Base-by-base conservation (phyloP, 2,888 invertebrate species). In the Drosophila birchii region DNA sequence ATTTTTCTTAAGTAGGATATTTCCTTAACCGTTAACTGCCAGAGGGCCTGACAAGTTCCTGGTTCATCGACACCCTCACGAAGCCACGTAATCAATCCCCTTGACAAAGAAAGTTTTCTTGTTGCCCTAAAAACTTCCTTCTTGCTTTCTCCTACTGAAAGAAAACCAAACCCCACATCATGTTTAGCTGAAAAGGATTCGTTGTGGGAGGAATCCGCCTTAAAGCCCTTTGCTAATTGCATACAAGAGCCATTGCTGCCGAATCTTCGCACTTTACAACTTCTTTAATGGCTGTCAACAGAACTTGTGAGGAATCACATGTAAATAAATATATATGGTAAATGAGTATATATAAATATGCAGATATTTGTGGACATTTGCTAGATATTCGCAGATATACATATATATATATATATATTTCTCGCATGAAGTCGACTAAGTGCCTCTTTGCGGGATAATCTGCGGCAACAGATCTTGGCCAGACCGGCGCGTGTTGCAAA, bases 401-500 rank as follows among this genome's bases (percentile, higher is more conserved):
- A 7, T 11, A 11, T 34, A 34, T 12, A 34, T 34, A 43, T 56
- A 36, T 53, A 34, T 34, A 51, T 34, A 20, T 51, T 7, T 18
- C 34, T 8, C 34, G 20, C 20, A n/a, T 14, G 18, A 26, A 67
- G 67, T 55, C 67, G 38, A 67, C 67, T 68, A 69, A 67, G 69
- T 69, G 56, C 69, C 56, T 41, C 36, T 70, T 67, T 70, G 53
- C 43, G 32, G 63, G 69, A 69, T 68, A 68, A 68, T 67, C 67
- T 64, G 54, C 56, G 74, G 67, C 57, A 36, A 66, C 43, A 62
- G 70, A 71, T 71, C 75, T 58, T 58, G 53, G 61, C 70, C 76
- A 75, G 76, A 81, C 78, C 79, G 80, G 82, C 87, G 87, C 87
- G 87, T 85, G 82, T 79, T 63, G 69, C 70, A 74, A 79, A 83